phyloP scores from a whole-genome alignment of 2,113 vertebrate species.

The Aegotheles bennettii region DNA sequence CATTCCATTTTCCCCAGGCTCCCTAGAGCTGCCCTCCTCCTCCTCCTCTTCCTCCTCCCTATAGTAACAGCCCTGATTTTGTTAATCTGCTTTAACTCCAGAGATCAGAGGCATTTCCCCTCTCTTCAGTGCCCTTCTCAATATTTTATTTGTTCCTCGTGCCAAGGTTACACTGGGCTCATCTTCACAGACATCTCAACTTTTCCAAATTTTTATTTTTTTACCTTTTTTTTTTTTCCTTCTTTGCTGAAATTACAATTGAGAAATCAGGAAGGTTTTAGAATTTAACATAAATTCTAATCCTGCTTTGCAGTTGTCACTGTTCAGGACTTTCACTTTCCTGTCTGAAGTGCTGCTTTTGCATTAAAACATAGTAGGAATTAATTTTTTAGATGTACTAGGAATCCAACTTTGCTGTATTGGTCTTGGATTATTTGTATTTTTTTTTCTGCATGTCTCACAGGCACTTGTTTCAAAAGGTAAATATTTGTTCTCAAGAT shows the following conservation, averaged over 20 bases:
- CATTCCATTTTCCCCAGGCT: constrained; percentile 85
- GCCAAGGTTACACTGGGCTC: not conserved
- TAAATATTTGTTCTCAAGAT: not conserved
- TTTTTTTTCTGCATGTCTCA: not conserved
- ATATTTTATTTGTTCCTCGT: not conserved
- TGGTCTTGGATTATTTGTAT: not conserved
- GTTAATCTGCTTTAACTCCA: constrained; percentile 80
- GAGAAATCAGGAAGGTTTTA: not conserved
- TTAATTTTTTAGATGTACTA: not conserved
- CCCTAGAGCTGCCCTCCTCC: constrained; percentile 65
- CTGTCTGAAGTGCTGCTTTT: not conserved
- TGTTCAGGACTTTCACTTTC: not conserved
- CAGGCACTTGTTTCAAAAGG: not conserved
- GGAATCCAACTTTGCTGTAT: not conserved
- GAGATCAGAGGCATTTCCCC: constrained; percentile 76
- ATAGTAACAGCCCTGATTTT: constrained; percentile 40
- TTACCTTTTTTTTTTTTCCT: not conserved
- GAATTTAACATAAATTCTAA: not conserved
- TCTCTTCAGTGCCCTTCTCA: not conserved
- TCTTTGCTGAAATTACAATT: not conserved
- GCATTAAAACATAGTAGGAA: not conserved
- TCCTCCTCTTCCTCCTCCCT: constrained; percentile 62
- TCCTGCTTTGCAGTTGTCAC: not conserved
- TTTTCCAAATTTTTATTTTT: not conserved
- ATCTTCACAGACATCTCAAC: not conserved